Percentiles rank a stretch among this genome's conserved stretches.
These are phyloP conservation scores for Isurus oxyrinchus DNA, from an alignment of 2,113 vertebrate genomes.

Conservation along the genomic window DNA sequence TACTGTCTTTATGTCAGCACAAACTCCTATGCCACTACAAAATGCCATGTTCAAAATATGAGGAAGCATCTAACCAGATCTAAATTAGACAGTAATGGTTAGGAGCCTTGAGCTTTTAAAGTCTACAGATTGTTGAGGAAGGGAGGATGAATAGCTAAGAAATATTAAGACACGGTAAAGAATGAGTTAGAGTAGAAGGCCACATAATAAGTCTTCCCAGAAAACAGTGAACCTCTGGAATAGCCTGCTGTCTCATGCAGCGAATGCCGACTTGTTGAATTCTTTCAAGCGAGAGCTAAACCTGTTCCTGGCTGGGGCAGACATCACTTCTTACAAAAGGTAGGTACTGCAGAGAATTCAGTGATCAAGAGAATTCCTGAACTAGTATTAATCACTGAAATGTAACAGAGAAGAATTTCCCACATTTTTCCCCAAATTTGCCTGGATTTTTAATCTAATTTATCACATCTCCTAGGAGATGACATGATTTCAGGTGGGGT, in stretches of 20 bases:
- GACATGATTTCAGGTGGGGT: background rate
- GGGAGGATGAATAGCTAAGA: background rate
- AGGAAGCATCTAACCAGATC: background rate
- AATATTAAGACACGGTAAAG: background rate
- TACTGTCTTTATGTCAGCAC: slow-evolving; percentile 92
- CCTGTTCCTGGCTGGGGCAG: background rate
- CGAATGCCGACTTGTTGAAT: background rate
- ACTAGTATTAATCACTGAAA: background rate
- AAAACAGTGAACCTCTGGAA: background rate
- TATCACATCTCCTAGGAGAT: background rate
- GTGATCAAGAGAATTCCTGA: background rate
- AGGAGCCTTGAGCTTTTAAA: background rate
- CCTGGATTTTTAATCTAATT: background rate
- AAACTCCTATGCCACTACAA: slow-evolving; percentile 89
- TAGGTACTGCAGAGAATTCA: background rate
- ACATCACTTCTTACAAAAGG: background rate
- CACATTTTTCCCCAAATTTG: background rate
- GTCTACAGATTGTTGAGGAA: background rate
- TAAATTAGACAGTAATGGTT: background rate
- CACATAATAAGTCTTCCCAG: background rate
- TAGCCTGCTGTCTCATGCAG: background rate
- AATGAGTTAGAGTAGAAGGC: background rate
- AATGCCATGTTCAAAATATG: slow-evolving; percentile 83
- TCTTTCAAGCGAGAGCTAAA: background rate
- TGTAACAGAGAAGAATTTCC: background rate